Base-by-base conservation (phyloP, 2,888 invertebrate species). In the Frankliniella fusca region DNA sequence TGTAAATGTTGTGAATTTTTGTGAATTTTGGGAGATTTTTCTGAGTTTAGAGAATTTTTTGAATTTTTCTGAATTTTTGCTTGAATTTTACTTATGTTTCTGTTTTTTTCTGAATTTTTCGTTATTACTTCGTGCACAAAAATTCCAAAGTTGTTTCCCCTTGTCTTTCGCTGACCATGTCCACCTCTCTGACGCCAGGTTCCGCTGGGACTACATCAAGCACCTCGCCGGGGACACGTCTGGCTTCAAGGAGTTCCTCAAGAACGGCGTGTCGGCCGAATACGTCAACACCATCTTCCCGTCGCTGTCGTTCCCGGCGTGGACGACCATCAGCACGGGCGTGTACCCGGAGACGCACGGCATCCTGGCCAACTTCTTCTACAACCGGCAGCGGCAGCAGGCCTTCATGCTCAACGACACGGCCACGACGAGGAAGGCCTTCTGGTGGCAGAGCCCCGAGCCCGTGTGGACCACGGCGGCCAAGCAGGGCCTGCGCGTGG, bases 301-400 rank as follows among this genome's bases (percentile, higher is more conserved):
- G 27, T 76, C 70, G 27, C 70, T 76, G 70, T 76, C 70, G 23
- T 76, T 76, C 70, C 70, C 70, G 27, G n/a, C 70, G 70, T 76
- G 70, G 70, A 76, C 70, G 11, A 8, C 70, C 70, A 76, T 76
- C 70, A 27, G 70, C 27, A 76, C 70, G 27, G 70, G 70, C 23
- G 70, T 76, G 70, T 76, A 76, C 70, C 70, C 70, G 70, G 70
- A 76, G 70, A 76, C 70, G 70, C 70, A 76, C 70, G 70, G 70
- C 70, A 76, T 76, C 70, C 70, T 76, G 70, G 70, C 70, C 70
- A 76, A 76, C 70, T 76, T 76, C 70, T 76, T 76, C 70, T 76
- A 76, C 70, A 76, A 27, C 70, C 70, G 70, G 70, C 70, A 76
- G 70, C 70, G 70, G 23, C 9, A 27, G 23, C 23, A 23, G 70